Percentiles rank a stretch among this genome's conserved stretches.
phyloP scores from a whole-genome alignment of 2,113 vertebrate genomes.

The Phasianus colchicus region DNA sequence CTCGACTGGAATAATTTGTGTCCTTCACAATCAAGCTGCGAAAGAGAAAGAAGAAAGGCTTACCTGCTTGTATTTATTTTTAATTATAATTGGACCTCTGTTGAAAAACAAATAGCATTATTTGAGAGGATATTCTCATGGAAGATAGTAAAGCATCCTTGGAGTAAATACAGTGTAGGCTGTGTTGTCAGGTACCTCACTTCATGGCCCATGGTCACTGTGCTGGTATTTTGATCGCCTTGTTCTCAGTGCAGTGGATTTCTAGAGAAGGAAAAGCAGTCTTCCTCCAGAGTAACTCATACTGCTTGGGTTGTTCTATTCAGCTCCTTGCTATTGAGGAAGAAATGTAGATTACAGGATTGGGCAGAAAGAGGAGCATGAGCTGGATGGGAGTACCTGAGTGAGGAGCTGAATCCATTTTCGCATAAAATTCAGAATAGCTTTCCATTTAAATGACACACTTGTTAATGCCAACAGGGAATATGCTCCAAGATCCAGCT shows the following conservation, averaged over 20 bases:
- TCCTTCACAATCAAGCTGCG: neutral
- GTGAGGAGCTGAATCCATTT: neutral
- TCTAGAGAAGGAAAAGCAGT: neutral
- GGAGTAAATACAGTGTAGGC: neutral
- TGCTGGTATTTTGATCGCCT: neutral
- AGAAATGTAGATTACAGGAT: neutral
- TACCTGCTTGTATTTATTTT: neutral
- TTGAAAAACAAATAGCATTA: neutral
- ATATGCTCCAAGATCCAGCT: neutral
- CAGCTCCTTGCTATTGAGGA: neutral
- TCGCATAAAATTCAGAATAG: neutral
- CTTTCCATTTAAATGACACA: neutral
- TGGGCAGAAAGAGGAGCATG: neutral
- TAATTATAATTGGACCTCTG: neutral
- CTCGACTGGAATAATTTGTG: constrained; percentile 49
- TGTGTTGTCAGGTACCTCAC: neutral
- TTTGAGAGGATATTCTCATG: neutral
- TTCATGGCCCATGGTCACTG: neutral
- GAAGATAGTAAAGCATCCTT: neutral
- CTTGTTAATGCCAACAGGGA: neutral
- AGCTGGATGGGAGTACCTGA: neutral
- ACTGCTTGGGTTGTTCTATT: neutral
- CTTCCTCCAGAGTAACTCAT: neutral
- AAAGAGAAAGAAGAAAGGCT: constrained; percentile 3
- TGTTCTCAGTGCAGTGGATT: neutral